These are phyloP conservation scores for Sandelia bainsii DNA, from an alignment of 2,797 vertebrate genomes.

Conservation along the genomic window DNA sequence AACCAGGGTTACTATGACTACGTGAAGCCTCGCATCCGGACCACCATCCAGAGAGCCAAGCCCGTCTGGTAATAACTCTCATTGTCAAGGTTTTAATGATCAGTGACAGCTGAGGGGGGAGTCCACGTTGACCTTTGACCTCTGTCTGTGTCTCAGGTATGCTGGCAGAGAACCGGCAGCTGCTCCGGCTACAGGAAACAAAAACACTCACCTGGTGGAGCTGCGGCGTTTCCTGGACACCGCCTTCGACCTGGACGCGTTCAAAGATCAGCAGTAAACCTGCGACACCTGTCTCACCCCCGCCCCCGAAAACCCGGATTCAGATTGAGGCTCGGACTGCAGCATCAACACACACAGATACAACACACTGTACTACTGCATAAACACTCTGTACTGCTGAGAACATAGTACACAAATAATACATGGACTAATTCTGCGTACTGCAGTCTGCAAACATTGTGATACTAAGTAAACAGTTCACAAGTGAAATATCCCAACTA, in stretches of 20 bases:
- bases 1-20: slow-evolving; percentile 98
- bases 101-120: neutral
- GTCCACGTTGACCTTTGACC: slow-evolving; percentile 1
- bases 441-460: neutral
- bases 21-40: slow-evolving; percentile 93
- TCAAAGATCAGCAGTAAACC: slow-evolving; percentile 72
- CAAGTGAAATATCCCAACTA: neutral
- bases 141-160: slow-evolving; percentile 83
- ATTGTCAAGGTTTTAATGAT: fast-evolving
- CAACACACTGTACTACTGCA: slow-evolving; percentile 10
- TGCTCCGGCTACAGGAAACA: slow-evolving; percentile 94
- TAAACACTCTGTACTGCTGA: neutral
- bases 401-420: neutral
- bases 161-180: slow-evolving; percentile 91
- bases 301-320: slow-evolving; percentile 1
- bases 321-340: neutral
- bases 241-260: slow-evolving; percentile 90
- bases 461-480: neutral
- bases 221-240: slow-evolving; percentile 91
- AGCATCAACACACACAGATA: slow-evolving; percentile 1
- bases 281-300: slow-evolving; percentile 28
- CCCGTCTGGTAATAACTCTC: slow-evolving; percentile 86
- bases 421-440: too few species aligned
- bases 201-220: slow-evolving; percentile 91
- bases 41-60: slow-evolving; percentile 86